Conservation (phyloP, 1,140 invertebrate species). For the Odontomachus brunneus region DNA sequence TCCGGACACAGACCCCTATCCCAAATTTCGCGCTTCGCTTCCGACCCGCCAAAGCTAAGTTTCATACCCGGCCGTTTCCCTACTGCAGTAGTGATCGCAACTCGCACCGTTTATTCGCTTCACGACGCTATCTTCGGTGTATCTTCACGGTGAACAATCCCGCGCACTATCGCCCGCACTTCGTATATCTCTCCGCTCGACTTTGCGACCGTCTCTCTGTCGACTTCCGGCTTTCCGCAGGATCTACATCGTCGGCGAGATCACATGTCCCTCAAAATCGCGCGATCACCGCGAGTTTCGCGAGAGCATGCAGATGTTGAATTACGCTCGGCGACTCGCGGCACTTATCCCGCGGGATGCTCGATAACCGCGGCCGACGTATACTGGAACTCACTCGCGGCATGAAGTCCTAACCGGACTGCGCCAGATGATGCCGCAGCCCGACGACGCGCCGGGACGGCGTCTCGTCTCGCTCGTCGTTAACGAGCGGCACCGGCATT, state of each 20-base stretch:
- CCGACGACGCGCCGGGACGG: conserved; percentile 57
- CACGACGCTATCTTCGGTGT: no score
- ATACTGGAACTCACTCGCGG: conserved; percentile 52
- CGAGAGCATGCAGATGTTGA: conserved; percentile 32
- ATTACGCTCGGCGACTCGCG: not conserved
- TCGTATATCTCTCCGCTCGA: not conserved
- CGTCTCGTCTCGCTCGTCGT: conserved; percentile 62
- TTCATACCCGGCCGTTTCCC: not conserved
- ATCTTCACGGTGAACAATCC: not conserved
- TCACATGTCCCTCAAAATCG: not conserved
- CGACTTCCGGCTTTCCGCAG: no score
- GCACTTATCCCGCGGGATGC: conserved; percentile 31
- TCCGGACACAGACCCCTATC: not conserved
- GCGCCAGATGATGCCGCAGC: conserved; percentile 65
- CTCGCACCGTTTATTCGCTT: not conserved
- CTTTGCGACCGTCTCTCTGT: not conserved
- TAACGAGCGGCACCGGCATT: conserved; percentile 77
- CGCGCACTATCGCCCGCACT: conserved; percentile 34
- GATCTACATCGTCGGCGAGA: no score
- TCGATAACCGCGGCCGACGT: conserved; percentile 63
- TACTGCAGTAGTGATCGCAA: not conserved
- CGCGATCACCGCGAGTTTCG: conserved; percentile 40
- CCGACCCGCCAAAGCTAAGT: not conserved
- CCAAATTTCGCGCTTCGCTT: not conserved
- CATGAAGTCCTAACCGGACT: conserved; percentile 52